Percentiles rank a stretch among this genome's conserved stretches.
Conservation (phyloP, 2,113 vertebrate genomes). For the Myiozetetes cayanensis region DNA sequence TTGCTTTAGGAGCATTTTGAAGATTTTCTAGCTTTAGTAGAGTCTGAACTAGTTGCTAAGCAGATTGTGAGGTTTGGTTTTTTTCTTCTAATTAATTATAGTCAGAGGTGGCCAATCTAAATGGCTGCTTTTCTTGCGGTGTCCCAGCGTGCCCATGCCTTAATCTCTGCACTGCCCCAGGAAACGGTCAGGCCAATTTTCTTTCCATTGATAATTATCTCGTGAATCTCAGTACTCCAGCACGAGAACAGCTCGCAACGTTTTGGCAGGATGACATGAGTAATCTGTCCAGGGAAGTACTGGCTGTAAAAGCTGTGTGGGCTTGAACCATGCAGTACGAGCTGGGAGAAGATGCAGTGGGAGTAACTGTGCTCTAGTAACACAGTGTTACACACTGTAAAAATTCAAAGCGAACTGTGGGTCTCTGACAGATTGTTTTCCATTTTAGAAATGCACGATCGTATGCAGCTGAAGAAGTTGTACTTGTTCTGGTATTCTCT, state of each 20-base stretch:
- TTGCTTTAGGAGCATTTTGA: not conserved
- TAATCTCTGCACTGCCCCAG: not conserved
- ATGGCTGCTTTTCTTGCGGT: not conserved
- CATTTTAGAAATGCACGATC: not conserved
- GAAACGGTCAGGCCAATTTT: not conserved
- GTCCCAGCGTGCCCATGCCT: not conserved
- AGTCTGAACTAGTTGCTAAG: not conserved
- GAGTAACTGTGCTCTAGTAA: conserved; percentile 26
- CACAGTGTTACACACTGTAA: not conserved
- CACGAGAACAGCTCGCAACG: not conserved
- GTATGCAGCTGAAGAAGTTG: not conserved
- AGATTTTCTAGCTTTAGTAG: not conserved
- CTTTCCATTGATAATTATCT: not conserved
- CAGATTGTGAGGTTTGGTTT: not conserved
- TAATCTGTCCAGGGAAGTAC: not conserved
- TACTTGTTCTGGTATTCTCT: not conserved
- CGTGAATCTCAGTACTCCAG: not conserved
- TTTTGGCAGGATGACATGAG: not conserved
- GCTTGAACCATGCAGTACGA: not conserved
- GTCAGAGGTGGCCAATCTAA: not conserved
- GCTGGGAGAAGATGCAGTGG: not conserved
- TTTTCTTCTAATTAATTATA: not conserved
- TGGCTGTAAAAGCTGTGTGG: conserved; percentile 13
- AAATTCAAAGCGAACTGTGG: not conserved
- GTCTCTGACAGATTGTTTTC: conserved; percentile 17